Percentiles rank a stretch among this genome's conserved stretches.
phyloP scores from a whole-genome alignment of 2,888 invertebrate species.

The Prosapia bicincta region DNA sequence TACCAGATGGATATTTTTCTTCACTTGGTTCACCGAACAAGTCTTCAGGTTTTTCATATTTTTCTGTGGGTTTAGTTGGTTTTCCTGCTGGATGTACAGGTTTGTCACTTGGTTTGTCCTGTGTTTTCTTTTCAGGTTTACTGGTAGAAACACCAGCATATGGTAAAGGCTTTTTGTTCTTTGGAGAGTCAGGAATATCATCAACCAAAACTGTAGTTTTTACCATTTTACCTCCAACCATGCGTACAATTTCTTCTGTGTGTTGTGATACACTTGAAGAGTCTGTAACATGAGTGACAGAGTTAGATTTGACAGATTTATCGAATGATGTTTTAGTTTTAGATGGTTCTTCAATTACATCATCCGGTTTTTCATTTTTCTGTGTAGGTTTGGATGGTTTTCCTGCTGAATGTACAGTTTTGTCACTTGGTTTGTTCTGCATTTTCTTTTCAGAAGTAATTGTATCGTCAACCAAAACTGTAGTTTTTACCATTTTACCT shows the following conservation, averaged over 20 bases:
- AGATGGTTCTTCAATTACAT: conserved; percentile 8
- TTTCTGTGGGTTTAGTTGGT: conserved; percentile 9
- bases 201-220: conserved; percentile 12
- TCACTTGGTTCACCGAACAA: background rate
- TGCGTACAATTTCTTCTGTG: background rate
- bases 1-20: background rate
- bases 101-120: background rate
- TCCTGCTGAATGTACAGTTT: background rate
- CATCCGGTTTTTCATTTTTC: conserved; percentile 6
- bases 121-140: conserved; percentile 4
- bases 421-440: background rate
- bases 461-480: conserved; percentile 9
- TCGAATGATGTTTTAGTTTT: background rate
- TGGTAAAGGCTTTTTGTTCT: conserved; percentile 12
- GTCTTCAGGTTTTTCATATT: background rate
- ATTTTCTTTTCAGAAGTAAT: background rate
- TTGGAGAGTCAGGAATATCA: background rate
- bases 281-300: background rate
- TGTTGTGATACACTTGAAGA: background rate
- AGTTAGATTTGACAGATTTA: background rate
- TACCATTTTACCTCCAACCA: conserved; percentile 3
- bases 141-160: background rate
- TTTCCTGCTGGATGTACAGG: conserved; percentile 10
- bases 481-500: conserved; percentile 31
- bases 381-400: conserved; percentile 5